Percentiles rank a stretch among this genome's conserved stretches.
Conservation (phyloP, 1,140 invertebrate species). For the Anagrus nilaparvatae region DNA sequence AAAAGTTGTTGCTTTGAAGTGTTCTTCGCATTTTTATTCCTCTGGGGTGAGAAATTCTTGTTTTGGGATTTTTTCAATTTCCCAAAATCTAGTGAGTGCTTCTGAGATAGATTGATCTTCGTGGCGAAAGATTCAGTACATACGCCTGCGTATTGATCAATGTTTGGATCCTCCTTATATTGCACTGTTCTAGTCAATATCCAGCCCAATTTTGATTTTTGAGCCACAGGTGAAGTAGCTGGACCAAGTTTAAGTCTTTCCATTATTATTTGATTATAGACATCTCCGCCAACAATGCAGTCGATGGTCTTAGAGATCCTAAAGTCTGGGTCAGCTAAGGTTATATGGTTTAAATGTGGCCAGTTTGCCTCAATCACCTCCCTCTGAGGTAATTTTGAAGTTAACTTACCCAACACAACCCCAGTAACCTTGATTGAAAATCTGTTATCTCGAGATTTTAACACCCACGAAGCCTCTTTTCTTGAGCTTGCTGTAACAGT, state of each 20-base stretch:
- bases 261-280: background rate
- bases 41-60: background rate
- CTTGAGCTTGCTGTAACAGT: background rate
- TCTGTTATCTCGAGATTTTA: background rate
- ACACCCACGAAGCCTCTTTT: background rate
- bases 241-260: background rate
- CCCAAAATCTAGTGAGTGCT: background rate
- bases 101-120: background rate
- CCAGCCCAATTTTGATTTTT: constrained; percentile 2
- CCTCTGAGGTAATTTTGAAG: background rate
- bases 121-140: background rate
- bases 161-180: background rate
- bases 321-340: constrained; percentile 1
- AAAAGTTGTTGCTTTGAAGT: background rate
- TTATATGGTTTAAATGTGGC: background rate
- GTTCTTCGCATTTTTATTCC: constrained; percentile 1
- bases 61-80: too few species aligned
- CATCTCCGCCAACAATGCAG: background rate
- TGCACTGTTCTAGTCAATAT: background rate
- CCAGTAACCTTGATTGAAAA: background rate
- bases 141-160: background rate
- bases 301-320: background rate
- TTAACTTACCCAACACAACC: background rate
- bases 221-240: background rate
- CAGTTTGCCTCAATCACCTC: background rate